Base-by-base conservation (phyloP, 1,140 invertebrate species). In the Antheraea pernyi region DNA sequence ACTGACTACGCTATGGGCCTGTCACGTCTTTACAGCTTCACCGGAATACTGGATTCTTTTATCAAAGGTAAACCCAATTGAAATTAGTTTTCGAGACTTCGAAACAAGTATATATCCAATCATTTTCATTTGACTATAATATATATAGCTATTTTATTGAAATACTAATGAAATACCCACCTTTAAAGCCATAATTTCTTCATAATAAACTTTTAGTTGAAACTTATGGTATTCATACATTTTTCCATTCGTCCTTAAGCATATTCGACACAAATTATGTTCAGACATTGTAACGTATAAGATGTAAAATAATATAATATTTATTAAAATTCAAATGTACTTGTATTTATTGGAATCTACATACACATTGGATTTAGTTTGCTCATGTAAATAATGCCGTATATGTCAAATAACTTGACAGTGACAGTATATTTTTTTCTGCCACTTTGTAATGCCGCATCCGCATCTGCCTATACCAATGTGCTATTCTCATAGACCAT, bases 221-320 rank as follows among this genome's bases (percentile, higher is more conserved):
- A 72, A 84, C 60, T 71, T 74, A 71, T 84, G 69, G 61, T 74
- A 80, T 59, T 79, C 79, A 69, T 85, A 89, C 13, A 81, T 48
- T 75, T 84, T 87, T 22, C 66, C 62, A 59, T 81, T 76, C 2
- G 81, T 84, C 65, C 73, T 61, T 60, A 89, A 71, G 65, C 86
- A 89, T 67, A 87, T 83, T 68, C 86, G 73, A 67, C 86, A 89
- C 69, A 89, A 78, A 65, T 83, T 81, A 10, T 82, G 63, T 58
- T 83, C 80, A 30, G 78, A 69, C 76, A 80, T 80, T 36, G 7
- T 36, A 18, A 36, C 13, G 11, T 42, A 42, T 53, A 16, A 53
- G 9, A 53, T 13, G 5, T 13, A 16, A 16, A 16, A 53, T 53
- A 6, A 53, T 16, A 53, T 11, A 53, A 53, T 48, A 53, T 53